These are phyloP conservation scores for Lethenteron camtschaticum DNA, from an alignment of 2,113 vertebrate genomes.

Conservation along the genomic window DNA sequence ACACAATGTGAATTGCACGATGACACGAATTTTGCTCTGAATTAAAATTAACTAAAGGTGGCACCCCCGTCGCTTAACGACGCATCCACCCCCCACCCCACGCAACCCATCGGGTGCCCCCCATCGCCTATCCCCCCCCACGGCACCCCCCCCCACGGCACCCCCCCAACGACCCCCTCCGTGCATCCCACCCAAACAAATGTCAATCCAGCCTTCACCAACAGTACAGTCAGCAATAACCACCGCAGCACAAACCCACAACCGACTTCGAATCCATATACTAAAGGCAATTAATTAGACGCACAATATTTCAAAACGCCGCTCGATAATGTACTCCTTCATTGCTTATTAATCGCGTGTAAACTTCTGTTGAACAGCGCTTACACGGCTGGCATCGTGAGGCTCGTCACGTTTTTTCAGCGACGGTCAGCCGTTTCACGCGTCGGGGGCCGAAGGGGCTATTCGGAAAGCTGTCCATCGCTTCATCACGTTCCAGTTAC, in stretches of 20 bases:
- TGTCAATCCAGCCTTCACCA: not conserved
- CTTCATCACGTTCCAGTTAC: too few relatives aligned
- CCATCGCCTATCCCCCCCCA: not conserved
- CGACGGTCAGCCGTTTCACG: too few relatives aligned
- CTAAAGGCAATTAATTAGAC: not conserved
- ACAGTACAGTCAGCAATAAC: not conserved
- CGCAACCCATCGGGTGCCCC: not conserved
- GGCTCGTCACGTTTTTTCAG: not conserved
- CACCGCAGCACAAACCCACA: not conserved
- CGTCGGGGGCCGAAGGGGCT: too few relatives aligned
- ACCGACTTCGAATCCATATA: not conserved
- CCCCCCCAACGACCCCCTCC: not conserved
- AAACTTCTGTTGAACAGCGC: not conserved
- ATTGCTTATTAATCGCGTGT: not conserved
- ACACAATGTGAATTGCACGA: not conserved
- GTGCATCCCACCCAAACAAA: not conserved
- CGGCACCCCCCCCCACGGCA: not conserved
- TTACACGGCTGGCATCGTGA: not conserved
- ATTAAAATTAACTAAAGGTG: too few relatives aligned
- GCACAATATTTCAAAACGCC: not conserved
- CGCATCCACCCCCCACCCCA: not conserved
- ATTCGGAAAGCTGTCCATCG: too few relatives aligned
- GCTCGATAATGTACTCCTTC: not conserved
- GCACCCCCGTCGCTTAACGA: not conserved
- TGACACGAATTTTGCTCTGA: not conserved